Evolutionary conservation across 2,888 invertebrate species (phyloP).

Genomic region (Caenorhabditis sinica): DNA sequence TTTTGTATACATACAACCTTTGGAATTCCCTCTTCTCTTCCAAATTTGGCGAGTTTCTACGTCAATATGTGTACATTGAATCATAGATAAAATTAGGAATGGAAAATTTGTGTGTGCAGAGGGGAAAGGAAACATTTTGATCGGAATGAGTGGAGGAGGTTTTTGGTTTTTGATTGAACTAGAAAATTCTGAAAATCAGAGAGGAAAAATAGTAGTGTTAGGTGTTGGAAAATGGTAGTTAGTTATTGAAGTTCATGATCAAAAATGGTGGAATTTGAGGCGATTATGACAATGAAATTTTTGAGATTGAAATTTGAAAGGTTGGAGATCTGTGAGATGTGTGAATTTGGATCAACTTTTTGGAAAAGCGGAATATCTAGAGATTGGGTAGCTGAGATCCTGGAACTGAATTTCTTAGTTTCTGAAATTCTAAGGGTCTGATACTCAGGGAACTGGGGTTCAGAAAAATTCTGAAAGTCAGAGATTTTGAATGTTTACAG

Average conservation of each 20-base stretch:
- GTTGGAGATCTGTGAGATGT: neutral
- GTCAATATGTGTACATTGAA: neutral
- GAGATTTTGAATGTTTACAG: no score
- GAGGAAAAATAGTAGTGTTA: neutral
- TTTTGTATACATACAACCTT: neutral
- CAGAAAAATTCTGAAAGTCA: no score
- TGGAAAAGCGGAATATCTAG: no score
- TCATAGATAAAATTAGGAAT: neutral
- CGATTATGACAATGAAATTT: neutral
- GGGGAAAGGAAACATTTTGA: neutral
- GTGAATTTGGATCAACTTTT: no score
- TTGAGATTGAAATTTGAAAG: neutral
- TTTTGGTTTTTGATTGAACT: conserved; percentile 4
- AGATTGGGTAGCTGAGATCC: no score
- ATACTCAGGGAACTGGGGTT: no score
- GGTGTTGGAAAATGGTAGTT: neutral
- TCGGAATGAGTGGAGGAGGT: neutral
- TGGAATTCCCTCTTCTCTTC: neutral
- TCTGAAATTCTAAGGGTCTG: no score
- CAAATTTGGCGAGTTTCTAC: neutral
- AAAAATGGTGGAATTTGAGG: no score
- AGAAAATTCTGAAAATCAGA: no score
- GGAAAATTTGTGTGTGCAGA: no score
- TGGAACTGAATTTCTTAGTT: no score
- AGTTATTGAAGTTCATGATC: no score